Base-by-base conservation (phyloP, 2,113 vertebrate species). In the Phrynocephalus versicolor region DNA sequence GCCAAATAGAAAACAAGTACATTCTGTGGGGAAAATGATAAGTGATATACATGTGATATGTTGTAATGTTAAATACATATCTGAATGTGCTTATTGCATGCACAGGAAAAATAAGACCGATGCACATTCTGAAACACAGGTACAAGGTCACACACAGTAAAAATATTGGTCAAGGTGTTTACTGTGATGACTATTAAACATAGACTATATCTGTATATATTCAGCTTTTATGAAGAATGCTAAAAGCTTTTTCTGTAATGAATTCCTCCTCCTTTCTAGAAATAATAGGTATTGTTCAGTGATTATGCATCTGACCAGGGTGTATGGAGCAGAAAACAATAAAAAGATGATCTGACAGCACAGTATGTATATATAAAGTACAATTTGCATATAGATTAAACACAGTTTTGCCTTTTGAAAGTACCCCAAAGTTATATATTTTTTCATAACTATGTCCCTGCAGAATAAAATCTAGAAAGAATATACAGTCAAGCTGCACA, bases 371-470 rank as follows among this genome's bases (percentile, higher is more conserved):
- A 72, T 84, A 85, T 86, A 83, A 81, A 67, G 23, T 3, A 0
- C 51, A 94, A 51, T 93, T 94, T 94, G 83, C 91, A 94, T 90
- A 90, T 80, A 92, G 85, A 94, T 94, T 92, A 93, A 91, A 92
- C 88, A 85, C 67, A 82, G 88, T 89, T 92, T 88, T 84, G 73
- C n/a, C 12, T 85, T 57, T 89, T 78, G 37, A 91, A 89, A 92
- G 91, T 80, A 69, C 67, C 12, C 0, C 0, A 25, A 84, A 88
- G 1, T 75, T n/a, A n/a, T n/a, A 35, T 77, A 86, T 88, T 92
- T 92, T 88, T 85, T 91, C 81, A 80, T 30, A 88, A 6, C 4
- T 71, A 86, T 62, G 65, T 81, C 65, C 12, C 87, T 10, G 4
- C 81, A 78, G n/a, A 6, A 89, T 58, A 86, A 86, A 79, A 89